Base-by-base conservation (phyloP, 1,140 invertebrate species). In the Trichonephila clavata region DNA sequence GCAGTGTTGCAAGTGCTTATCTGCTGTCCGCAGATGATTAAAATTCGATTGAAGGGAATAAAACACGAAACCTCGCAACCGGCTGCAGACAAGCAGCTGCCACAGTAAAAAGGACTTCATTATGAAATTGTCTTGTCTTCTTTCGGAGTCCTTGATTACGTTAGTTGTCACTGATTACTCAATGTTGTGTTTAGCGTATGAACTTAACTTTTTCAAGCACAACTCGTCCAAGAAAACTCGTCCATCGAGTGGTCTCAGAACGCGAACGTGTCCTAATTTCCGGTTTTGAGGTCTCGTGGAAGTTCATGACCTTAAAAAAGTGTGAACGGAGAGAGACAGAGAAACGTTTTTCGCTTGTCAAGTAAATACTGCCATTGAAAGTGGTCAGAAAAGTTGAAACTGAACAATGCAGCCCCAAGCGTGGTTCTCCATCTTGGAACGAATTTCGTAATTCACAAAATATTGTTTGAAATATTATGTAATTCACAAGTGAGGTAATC, bases 221-320 rank as follows among this genome's bases (percentile, higher is more conserved):
- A 65, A n/a, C 8, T 65, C 18, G 21, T n/a, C 20, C 20, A 24
- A 65, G n/a, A 68, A 68, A 68, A 68, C 65, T 68, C 65, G 65
- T n/a, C 21, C 10, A 24, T 27, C 65, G 65, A 68, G 65, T 68
- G 24, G 21, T 7, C 65, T 14, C 50, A 50, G 50, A 50, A 50
- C 50, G 10, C 50, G 24, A n/a, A 68, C 65, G 65, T 68, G 65
- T 68, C 65, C 65, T 68, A 68, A 14, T 68, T 68, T 68, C 65
- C 65, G 65, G 65, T 68, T 68, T 68, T 24, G 65, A 21, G 65
- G 65, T 68, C 65, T 68, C 65, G 65, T 27, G 65, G 65, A 68
- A 68, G 65, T 68, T 68, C 65, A 68, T 68, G 65, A 68, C 65
- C 65, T 21, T n/a, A 68, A 65, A 50, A 68, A 24, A 68, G 6